Conservation (phyloP, 2,888 invertebrate species). For the Drosophila suboccidentalis region DNA sequence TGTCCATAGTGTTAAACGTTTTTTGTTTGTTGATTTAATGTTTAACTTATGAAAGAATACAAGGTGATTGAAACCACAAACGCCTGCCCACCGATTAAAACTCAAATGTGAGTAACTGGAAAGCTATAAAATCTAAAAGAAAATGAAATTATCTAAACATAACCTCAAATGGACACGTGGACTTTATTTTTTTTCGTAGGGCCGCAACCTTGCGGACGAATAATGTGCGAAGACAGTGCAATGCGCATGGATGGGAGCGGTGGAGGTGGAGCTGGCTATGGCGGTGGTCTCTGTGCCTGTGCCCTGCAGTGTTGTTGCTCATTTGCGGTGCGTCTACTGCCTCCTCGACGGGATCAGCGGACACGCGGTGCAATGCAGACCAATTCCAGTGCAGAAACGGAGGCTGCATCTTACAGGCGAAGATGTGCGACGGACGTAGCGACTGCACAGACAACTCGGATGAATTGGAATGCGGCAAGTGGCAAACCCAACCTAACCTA, state of each 20-base stretch:
- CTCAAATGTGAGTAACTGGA: conserved; percentile 50
- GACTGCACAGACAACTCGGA: conserved; percentile 84
- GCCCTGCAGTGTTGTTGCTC: conserved; percentile 59
- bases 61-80: conserved; percentile 28
- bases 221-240: conserved; percentile 54
- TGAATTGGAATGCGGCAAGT: conserved; percentile 84
- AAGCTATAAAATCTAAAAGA: not conserved
- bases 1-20: conserved; percentile 26
- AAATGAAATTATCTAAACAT: conserved; percentile 13
- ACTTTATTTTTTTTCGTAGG: conserved; percentile 22
- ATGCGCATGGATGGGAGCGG: conserved; percentile 35
- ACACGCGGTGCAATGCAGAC: conserved; percentile 82
- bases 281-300: conserved; percentile 47
- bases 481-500: not conserved
- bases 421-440: conserved; percentile 83
- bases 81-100: conserved; percentile 13
- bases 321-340: conserved; percentile 68
- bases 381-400: conserved; percentile 87
- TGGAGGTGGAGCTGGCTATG: conserved; percentile 25
- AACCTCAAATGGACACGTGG: conserved; percentile 62
- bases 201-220: conserved; percentile 30
- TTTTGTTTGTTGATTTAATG: conserved; percentile 18
- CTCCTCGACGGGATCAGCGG: conserved; percentile 54
- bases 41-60: conserved; percentile 28
- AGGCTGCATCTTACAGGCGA: conserved; percentile 81